Base-by-base conservation (phyloP, 1,140 invertebrate genomes). In the Pectinophora gossypiella region DNA sequence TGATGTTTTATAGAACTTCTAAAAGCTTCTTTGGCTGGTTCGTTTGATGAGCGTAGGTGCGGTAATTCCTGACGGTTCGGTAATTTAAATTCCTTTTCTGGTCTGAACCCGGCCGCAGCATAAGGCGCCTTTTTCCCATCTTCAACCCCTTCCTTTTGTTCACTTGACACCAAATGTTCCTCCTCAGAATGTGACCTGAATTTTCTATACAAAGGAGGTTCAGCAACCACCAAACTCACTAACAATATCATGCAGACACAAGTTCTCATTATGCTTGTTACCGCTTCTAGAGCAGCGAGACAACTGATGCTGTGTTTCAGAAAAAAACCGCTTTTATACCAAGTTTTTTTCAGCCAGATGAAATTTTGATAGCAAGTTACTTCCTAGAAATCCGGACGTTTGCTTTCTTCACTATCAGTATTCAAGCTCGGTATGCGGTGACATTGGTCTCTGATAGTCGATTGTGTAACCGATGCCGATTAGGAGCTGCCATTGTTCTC, bases 391-490 rank as follows among this genome's bases (percentile, higher is more conserved):
- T 64, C 67, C 64, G 80, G 79, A 84, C 76, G 77, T 81, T 67
- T 79, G 72, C 73, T 66, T 36, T 21, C 61, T 54, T 62, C 60
- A 61, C 51, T 57, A 53, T 86, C 79, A 74, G 77, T 82, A 87
- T 87, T 78, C 84, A 58, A 62, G 52, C 18, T 62, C 71, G 59
- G 79, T 74, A 67, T 47, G 48, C 64, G 59, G 51, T 72, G 83
- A 83, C 79, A 83, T 85, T 86, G 83, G 74, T 79, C 83, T 61
- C 78, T 57, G 74, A 72, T 82, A 68, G 72, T 62, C 55, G 60
- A 57, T 86, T 83, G 79, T 62, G 75, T 77, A 80, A 83, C 51
- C 55, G 51, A 53, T 60, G 51, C 63, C 74, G 76, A 78, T 82
- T 84, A 84, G 76, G 64, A 74, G 65, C 61, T 73, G 78, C 72